A percentile compares a stretch with the other conserved stretches of the same genome.
Evolutionary conservation across 64 coral and sea anemone species (phyloP).

Genomic region (Pocillopora damicornis): DNA sequence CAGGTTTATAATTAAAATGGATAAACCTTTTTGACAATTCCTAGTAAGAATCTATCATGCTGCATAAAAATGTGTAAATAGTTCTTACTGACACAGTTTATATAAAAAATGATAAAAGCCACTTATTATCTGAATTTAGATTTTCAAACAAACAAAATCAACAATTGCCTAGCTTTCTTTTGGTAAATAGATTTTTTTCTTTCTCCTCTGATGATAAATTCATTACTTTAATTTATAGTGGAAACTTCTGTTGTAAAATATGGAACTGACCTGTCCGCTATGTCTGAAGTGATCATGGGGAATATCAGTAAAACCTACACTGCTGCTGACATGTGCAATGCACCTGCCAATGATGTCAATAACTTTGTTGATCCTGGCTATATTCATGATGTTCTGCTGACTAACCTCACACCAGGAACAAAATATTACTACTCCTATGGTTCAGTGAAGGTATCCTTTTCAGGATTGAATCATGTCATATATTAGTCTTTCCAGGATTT

Average conservation of each 20-base stretch:
- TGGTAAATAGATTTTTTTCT: not conserved
- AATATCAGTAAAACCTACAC: conserved; percentile 76
- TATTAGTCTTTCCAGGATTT: too few relatives aligned
- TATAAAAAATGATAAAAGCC: too few relatives aligned
- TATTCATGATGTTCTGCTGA: conserved; percentile 87
- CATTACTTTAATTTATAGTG: conserved; percentile 37
- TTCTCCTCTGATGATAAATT: not conserved
- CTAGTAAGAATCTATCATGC: too few relatives aligned
- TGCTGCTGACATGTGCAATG: conserved; percentile 69
- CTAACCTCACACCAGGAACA: conserved; percentile 59
- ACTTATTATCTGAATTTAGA: too few relatives aligned
- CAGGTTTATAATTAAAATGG: too few relatives aligned
- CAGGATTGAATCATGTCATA: not conserved
- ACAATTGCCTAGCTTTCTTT: too few relatives aligned
- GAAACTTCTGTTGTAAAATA: conserved; percentile 67
- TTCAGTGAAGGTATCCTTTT: conserved; percentile 47
- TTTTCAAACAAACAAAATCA: too few relatives aligned
- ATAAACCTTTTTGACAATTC: too few relatives aligned
- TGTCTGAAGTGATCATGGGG: conserved; percentile 3
- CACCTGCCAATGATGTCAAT: conserved; percentile 32
- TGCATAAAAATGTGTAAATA: too few relatives aligned
- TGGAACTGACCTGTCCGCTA: conserved; percentile 1
- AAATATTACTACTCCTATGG: conserved; percentile 81
- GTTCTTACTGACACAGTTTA: too few relatives aligned
- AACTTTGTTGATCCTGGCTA: conserved; percentile 77